Conservation (phyloP, 2,888 invertebrate species). For the Eulithis prunata region DNA sequence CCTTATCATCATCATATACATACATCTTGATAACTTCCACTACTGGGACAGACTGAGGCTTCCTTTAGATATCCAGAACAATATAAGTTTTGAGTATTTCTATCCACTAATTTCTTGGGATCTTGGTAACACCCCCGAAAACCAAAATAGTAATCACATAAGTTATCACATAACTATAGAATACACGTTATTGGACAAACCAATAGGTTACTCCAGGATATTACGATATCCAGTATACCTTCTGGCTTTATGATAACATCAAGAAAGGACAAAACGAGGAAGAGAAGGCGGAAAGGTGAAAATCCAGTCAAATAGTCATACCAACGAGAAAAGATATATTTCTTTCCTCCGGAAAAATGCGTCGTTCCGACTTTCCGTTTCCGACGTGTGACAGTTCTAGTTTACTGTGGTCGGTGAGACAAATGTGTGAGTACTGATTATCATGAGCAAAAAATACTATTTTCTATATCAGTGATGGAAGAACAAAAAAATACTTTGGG, state of each 20-base stretch:
- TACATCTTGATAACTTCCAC: too few relatives aligned
- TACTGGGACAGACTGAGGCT: too few relatives aligned
- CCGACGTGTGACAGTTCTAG: conserved; percentile 45
- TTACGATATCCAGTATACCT: neutral
- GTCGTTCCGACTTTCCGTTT: conserved; percentile 56
- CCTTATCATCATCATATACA: too few relatives aligned
- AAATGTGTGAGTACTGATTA: conserved; percentile 47
- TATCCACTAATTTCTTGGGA: too few relatives aligned
- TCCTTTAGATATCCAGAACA: too few relatives aligned
- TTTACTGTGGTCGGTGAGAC: conserved; percentile 50
- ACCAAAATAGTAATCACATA: too few relatives aligned
- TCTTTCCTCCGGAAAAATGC: conserved; percentile 52
- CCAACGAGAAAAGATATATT: conserved; percentile 42
- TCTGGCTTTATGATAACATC: neutral
- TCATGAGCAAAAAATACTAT: conserved; percentile 10
- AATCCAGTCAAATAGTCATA: conserved; percentile 36
- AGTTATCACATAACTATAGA: too few relatives aligned
- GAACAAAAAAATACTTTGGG: neutral
- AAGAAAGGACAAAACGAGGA: conserved; percentile 7
- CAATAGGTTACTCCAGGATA: too few relatives aligned
- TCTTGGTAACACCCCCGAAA: too few relatives aligned
- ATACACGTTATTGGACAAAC: too few relatives aligned
- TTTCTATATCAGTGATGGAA: neutral
- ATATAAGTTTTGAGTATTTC: too few relatives aligned
- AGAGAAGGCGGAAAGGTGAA: neutral